Percentiles rank a stretch among this genome's conserved stretches.
These are phyloP conservation scores for Heterocephalus glaber DNA, from an alignment of 2,113 vertebrate genomes.

Conservation along the genomic window DNA sequence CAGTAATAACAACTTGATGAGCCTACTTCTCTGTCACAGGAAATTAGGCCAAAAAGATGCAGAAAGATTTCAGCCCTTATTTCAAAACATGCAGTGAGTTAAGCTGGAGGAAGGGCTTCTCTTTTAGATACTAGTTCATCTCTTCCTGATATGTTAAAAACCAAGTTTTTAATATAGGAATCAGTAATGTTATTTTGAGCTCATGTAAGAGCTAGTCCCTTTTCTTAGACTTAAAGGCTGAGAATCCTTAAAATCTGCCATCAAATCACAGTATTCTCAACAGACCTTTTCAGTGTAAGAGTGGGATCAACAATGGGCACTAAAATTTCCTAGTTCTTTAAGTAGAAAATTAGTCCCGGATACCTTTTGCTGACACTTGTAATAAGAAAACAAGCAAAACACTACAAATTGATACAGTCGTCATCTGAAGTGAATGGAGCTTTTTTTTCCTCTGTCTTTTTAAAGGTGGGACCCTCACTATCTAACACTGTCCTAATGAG, in stretches of 20 bases:
- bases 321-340: not conserved
- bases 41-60: conserved; percentile 6
- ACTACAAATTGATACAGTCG: not conserved
- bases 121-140: conserved; percentile 33
- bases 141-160: conserved; percentile 60
- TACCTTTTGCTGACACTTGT: not conserved
- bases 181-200: conserved; percentile 38
- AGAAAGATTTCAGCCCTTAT: not conserved
- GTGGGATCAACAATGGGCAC: not conserved
- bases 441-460: not conserved
- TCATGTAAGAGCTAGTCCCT: conserved; percentile 10
- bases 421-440: not conserved
- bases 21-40: conserved; percentile 16
- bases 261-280: not conserved
- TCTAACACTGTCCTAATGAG: not conserved
- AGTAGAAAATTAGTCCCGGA: not conserved
- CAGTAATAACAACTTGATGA: not conserved
- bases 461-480: not conserved
- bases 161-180: conserved; percentile 25
- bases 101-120: not conserved
- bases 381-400: conserved; percentile 23
- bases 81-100: conserved; percentile 39
- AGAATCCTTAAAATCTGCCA: conserved; percentile 27
- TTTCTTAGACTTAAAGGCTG: not conserved
- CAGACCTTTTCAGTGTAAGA: not conserved